These are phyloP conservation scores for Meloidogyne hapla DNA, from an alignment of 1,140 invertebrate genomes.

Conservation along the genomic window DNA sequence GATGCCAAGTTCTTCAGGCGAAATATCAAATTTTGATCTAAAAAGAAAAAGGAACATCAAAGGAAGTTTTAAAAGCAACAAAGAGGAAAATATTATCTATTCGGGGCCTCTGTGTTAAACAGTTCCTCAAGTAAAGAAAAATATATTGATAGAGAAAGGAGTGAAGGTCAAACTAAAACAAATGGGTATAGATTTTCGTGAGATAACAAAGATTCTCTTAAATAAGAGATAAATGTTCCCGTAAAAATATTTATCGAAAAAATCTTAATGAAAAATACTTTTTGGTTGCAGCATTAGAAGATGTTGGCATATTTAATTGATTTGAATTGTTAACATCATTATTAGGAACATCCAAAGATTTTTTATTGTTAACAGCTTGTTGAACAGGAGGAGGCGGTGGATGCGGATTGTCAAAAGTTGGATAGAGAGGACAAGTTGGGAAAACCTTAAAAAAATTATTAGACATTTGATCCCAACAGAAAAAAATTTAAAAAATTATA, in stretches of 20 bases:
- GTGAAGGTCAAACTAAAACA: too few relatives aligned
- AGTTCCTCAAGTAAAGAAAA: neutral
- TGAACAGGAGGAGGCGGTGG: too few relatives aligned
- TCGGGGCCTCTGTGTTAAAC: too few relatives aligned
- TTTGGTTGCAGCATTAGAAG: neutral
- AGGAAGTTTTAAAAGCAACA: too few relatives aligned
- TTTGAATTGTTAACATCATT: neutral
- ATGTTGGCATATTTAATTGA: neutral
- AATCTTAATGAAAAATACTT: neutral
- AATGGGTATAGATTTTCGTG: too few relatives aligned
- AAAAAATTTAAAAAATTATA: neutral
- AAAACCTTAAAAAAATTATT: neutral
- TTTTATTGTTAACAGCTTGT: too few relatives aligned
- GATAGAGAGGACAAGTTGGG: neutral
- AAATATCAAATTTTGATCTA: conserved; percentile 15
- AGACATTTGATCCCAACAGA: neutral
- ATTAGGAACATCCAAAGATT: neutral
- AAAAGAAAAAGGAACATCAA: neutral
- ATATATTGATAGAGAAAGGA: too few relatives aligned
- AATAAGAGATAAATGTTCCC: too few relatives aligned
- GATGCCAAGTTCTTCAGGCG: neutral
- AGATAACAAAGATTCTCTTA: too few relatives aligned
- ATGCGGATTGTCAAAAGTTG: neutral
- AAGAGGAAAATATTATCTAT: too few relatives aligned
- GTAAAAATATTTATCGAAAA: neutral